Evolutionary conservation across 2,113 vertebrate species (phyloP).

Genomic region (Myotis davidii): DNA sequence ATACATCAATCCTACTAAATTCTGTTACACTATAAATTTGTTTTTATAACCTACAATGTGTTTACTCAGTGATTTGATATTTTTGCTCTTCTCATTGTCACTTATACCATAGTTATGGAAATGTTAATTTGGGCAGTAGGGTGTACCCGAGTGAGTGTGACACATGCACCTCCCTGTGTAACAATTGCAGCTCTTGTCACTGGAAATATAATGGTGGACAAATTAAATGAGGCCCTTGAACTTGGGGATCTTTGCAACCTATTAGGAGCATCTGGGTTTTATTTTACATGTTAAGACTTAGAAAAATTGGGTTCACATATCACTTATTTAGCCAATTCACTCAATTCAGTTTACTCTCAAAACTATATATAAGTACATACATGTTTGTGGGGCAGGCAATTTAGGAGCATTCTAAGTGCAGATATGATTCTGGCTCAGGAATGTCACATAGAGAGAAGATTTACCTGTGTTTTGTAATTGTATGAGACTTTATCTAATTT

Average conservation of each 20-base stretch:
- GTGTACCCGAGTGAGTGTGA: rapidly evolving
- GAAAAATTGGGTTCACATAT: neutral
- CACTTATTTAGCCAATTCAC: neutral
- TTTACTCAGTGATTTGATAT: neutral
- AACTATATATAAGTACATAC: neutral
- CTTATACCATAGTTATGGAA: neutral
- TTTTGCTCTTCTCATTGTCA: neutral
- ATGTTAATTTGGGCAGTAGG: neutral
- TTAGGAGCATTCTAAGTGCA: neutral
- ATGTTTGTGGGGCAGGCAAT: neutral
- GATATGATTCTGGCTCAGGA: neutral
- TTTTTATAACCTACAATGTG: neutral
- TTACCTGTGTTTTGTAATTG: neutral
- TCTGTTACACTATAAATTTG: neutral
- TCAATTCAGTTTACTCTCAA: neutral
- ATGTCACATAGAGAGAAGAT: neutral
- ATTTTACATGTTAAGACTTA: neutral
- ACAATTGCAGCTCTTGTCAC: neutral
- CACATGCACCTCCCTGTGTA: neutral
- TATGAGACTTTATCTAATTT: neutral
- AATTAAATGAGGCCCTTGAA: neutral
- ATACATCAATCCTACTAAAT: neutral
- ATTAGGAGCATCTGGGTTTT: neutral
- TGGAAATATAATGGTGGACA: neutral
- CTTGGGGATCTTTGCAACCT: neutral